A percentile compares a stretch with the other conserved stretches of the same genome.
These are phyloP conservation scores for Empis stercorea DNA, from an alignment of 2,888 invertebrate genomes.

Conservation along the genomic window DNA sequence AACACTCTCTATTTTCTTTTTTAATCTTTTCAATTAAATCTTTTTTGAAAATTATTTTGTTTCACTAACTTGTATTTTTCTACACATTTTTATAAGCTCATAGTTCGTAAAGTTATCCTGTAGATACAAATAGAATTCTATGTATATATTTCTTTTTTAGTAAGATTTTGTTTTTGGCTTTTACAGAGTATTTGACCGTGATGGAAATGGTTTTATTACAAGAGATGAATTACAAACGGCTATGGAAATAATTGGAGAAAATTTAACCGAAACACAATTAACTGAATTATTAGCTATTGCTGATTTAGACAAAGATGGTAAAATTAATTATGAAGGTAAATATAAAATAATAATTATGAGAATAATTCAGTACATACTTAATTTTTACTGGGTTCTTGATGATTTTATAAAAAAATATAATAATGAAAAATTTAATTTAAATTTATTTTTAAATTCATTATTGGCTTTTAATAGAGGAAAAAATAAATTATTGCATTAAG, in stretches of 20 bases:
- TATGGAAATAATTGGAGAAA: conserved; percentile 73
- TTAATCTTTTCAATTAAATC: neutral
- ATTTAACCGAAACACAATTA: conserved; percentile 59
- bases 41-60: neutral
- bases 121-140: no score
- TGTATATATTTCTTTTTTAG: no score
- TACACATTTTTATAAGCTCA: no score
- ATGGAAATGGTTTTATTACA: conserved; percentile 81
- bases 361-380: no score
- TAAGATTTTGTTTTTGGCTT: neutral
- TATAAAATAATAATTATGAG: conserved; percentile 1
- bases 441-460: no score
- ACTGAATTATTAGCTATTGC: conserved; percentile 61
- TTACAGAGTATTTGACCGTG: conserved; percentile 69
- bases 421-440: no score
- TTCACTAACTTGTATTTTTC: neutral
- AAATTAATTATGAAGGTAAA: conserved; percentile 70
- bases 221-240: conserved; percentile 63
- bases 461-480: no score
- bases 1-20: no score
- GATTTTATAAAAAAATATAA: no score
- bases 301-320: conserved; percentile 66
- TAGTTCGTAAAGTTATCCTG: no score
- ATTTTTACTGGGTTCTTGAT: no score
- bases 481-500: no score